phyloP scores from a whole-genome alignment of 2,888 invertebrate genomes.

The Apamea crenata region DNA sequence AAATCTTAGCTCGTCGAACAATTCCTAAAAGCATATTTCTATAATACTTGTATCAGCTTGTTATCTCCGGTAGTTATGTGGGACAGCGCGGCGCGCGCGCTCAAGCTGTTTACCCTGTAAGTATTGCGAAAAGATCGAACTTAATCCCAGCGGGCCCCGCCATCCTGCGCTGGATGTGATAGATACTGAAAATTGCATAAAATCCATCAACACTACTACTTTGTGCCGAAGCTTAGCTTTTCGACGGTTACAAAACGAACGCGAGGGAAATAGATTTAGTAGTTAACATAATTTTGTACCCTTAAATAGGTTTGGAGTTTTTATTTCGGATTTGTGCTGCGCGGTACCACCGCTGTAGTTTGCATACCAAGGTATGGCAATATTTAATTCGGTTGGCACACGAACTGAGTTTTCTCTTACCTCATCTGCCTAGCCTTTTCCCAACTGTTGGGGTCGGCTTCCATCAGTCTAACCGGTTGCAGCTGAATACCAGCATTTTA shows the following conservation, averaged over 20 bases:
- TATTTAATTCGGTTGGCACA: neutral
- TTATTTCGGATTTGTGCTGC: slow-evolving; percentile 18
- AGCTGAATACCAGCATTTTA: too few species aligned
- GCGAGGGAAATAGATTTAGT: slow-evolving; percentile 61
- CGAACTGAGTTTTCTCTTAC: neutral
- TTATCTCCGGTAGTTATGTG: slow-evolving; percentile 68
- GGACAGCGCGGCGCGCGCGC: slow-evolving; percentile 65
- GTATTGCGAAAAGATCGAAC: slow-evolving; percentile 89
- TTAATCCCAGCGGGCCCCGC: slow-evolving; percentile 86
- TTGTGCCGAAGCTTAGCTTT: slow-evolving; percentile 77
- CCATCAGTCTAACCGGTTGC: too few species aligned
- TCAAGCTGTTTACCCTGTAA: slow-evolving; percentile 86
- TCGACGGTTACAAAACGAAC: slow-evolving; percentile 67
- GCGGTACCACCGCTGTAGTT: neutral
- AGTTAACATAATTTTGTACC: slow-evolving; percentile 60
- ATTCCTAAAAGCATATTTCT: slow-evolving; percentile 2
- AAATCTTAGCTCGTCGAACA: slow-evolving; percentile 1
- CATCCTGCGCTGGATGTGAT: slow-evolving; percentile 86
- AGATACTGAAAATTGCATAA: slow-evolving; percentile 91
- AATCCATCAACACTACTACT: slow-evolving; percentile 88
- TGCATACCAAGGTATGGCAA: neutral
- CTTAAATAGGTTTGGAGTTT: slow-evolving; percentile 29
- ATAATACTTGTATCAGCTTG: slow-evolving; percentile 26
- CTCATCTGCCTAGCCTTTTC: too few species aligned
- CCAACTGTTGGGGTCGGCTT: too few species aligned